Conservation (phyloP, 1,140 invertebrate genomes). For the Drosophila lacertosa region DNA sequence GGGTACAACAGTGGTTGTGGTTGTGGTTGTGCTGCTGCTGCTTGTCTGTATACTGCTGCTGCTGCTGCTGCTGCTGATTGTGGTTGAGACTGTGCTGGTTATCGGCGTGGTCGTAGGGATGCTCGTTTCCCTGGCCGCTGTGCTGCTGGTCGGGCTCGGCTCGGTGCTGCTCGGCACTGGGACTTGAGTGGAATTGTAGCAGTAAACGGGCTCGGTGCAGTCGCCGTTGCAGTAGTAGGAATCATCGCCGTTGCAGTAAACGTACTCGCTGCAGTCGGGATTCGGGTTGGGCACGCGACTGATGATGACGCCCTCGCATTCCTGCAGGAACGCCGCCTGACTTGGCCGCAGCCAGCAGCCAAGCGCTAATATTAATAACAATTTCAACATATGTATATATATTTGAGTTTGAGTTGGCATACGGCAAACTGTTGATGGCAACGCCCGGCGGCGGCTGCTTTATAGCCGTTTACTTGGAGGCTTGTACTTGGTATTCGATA, state of each 20-base stretch:
- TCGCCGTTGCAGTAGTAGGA: slow-evolving; percentile 71
- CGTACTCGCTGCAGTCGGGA: slow-evolving; percentile 63
- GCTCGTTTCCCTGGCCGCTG: background rate
- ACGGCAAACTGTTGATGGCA: slow-evolving; percentile 34
- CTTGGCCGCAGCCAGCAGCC: slow-evolving; percentile 40
- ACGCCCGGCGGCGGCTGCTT: slow-evolving; percentile 32
- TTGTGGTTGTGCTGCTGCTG: background rate
- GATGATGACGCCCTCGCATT: slow-evolving; percentile 70
- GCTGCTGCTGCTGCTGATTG: background rate
- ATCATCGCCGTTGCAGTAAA: slow-evolving; percentile 69
- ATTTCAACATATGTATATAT: slow-evolving; percentile 48
- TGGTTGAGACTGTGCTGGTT: background rate
- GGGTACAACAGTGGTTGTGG: background rate
- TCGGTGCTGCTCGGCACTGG: background rate
- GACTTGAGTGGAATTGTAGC: slow-evolving; percentile 18
- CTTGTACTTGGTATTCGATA: slow-evolving; percentile 43
- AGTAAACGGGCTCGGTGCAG: slow-evolving; percentile 48
- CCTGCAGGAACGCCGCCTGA: slow-evolving; percentile 52
- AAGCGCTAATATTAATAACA: slow-evolving; percentile 33
- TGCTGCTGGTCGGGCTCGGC: background rate
- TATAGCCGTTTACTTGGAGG: slow-evolving; percentile 39
- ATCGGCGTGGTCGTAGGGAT: no score
- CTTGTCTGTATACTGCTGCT: no score
- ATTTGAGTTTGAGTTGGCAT: slow-evolving; percentile 2
- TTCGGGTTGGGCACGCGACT: slow-evolving; percentile 47